Conservation (phyloP, 2,797 vertebrate species). For the Hippoglossus hippoglossus region DNA sequence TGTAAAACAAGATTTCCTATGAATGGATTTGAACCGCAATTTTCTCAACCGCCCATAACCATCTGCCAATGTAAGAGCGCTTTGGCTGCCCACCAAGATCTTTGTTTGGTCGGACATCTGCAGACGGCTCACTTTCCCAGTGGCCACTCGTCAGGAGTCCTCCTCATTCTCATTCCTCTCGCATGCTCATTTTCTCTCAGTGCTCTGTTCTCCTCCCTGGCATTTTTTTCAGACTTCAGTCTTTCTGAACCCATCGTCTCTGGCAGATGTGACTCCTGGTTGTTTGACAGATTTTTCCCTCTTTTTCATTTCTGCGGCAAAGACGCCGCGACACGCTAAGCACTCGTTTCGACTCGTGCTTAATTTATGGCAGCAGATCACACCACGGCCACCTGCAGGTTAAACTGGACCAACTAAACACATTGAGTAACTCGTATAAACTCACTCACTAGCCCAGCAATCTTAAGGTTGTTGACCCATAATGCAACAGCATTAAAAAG, state of each 20-base stretch:
- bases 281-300: not conserved
- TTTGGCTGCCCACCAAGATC: not conserved
- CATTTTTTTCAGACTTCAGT: not conserved
- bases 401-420: not conserved
- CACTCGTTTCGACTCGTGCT: not conserved
- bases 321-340: not conserved
- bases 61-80: not conserved
- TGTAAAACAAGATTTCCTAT: not conserved
- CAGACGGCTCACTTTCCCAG: not conserved
- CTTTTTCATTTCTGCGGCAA: not conserved
- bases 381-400: not conserved
- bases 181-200: not conserved
- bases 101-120: not conserved
- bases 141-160: not conserved
- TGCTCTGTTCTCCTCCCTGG: not conserved
- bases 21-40: not conserved
- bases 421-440: not conserved
- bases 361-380: not conserved
- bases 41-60: not conserved
- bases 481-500: not conserved
- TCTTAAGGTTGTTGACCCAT: not conserved
- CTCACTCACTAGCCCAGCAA: not conserved
- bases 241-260: not conserved
- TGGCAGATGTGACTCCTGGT: not conserved
- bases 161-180: not conserved